Conservation (phyloP, 2,113 vertebrate species). For the Sclerurus mexicanus region DNA sequence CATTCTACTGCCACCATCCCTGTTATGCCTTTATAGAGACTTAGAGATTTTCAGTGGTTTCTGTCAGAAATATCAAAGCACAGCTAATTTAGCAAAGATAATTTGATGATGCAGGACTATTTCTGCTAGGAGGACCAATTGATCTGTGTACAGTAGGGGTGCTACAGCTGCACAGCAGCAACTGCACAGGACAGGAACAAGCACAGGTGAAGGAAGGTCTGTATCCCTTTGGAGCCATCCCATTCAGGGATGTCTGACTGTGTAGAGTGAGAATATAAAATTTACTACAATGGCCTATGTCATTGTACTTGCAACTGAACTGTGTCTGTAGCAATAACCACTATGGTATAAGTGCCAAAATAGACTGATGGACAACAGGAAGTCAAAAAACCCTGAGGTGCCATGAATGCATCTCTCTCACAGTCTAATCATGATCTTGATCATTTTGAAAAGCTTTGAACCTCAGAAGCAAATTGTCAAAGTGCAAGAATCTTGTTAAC, state of each 20-base stretch:
- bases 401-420: neutral
- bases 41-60: neutral
- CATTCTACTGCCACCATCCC: neutral
- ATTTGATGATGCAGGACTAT: neutral
- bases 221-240: neutral
- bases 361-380: neutral
- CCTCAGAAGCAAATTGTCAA: neutral
- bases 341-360: neutral
- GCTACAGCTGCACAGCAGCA: neutral
- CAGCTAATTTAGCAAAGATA: neutral
- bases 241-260: neutral
- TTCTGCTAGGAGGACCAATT: neutral
- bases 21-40: neutral
- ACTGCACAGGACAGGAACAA: neutral
- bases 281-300: neutral
- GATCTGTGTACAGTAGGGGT: neutral
- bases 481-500: neutral
- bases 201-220: neutral
- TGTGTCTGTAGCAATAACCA: neutral
- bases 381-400: fast-evolving
- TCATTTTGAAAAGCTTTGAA: neutral
- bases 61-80: neutral
- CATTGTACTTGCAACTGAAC: neutral
- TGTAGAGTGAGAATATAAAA: neutral
- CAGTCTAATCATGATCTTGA: neutral